phyloP scores from a whole-genome alignment of 2,888 invertebrate species.

The Dryomyza anilis region DNA sequence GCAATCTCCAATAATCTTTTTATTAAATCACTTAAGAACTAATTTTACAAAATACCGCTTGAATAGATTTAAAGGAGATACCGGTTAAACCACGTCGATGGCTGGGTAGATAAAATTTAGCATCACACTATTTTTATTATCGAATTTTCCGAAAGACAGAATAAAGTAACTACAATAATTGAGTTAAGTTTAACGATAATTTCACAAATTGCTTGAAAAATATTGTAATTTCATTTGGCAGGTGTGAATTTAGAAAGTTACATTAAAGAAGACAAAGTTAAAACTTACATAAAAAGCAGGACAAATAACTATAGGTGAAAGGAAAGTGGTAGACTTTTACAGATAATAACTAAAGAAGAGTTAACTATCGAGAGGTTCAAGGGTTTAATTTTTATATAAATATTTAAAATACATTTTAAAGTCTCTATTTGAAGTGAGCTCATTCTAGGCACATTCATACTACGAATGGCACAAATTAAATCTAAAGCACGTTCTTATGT shows the following conservation, averaged over 20 bases:
- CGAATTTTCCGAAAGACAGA: no score
- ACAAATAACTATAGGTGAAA: background rate
- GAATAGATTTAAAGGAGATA: no score
- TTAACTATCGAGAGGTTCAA: background rate
- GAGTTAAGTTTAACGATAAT: background rate
- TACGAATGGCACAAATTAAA: no score
- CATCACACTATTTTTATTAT: no score
- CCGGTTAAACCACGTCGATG: background rate
- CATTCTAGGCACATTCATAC: no score
- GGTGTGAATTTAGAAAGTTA: conserved; percentile 18
- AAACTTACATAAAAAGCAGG: background rate
- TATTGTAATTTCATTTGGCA: background rate
- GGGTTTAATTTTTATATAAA: background rate
- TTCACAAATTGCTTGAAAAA: background rate
- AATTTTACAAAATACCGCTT: no score
- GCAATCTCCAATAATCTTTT: no score
- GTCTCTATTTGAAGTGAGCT: no score
- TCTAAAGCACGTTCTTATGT: no score
- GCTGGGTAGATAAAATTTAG: background rate
- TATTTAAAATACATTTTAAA: background rate
- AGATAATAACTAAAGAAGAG: background rate
- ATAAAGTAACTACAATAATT: no score
- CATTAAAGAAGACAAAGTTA: background rate
- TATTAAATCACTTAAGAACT: no score
- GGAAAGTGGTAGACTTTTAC: background rate